These are phyloP conservation scores for Caenorhabditis sp. DNA, from an alignment of 2,888 invertebrate species.

Conservation along the genomic window DNA sequence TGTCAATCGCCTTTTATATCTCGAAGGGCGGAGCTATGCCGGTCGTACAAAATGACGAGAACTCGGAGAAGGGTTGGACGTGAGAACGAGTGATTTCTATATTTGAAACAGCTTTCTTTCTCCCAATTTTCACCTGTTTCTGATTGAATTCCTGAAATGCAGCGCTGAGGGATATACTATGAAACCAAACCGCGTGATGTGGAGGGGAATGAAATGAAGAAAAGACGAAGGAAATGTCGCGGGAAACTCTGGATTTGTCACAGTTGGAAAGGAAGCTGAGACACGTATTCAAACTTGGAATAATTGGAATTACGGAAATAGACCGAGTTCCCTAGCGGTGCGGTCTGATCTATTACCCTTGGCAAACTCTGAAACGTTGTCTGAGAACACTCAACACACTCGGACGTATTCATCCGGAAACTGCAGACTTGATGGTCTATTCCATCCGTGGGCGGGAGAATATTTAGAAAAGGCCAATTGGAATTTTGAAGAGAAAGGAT, in stretches of 20 bases:
- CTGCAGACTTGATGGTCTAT: background rate
- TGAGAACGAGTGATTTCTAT: conserved; percentile 36
- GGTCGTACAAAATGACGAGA: conserved; percentile 32
- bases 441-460: background rate
- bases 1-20: conserved; percentile 40
- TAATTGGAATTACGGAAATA: conserved; percentile 18
- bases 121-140: conserved; percentile 34
- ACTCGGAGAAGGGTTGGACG: conserved; percentile 14
- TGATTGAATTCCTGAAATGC: conserved; percentile 30
- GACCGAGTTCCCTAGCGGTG: background rate
- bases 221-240: background rate
- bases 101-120: conserved; percentile 34
- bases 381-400: background rate
- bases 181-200: conserved; percentile 14
- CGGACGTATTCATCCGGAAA: conserved; percentile 7
- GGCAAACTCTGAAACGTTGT: background rate
- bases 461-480: background rate
- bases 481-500: too few species aligned
- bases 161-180: background rate
- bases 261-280: conserved; percentile 4
- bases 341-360: too few species aligned
- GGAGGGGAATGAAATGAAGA: background rate
- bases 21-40: conserved; percentile 29
- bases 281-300: conserved; percentile 25
- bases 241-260: conserved; percentile 20